A percentile compares a stretch with the other conserved stretches of the same genome.
Conservation (phyloP, 2,113 vertebrate genomes). For the Cryptoleucopteryx plumbea region DNA sequence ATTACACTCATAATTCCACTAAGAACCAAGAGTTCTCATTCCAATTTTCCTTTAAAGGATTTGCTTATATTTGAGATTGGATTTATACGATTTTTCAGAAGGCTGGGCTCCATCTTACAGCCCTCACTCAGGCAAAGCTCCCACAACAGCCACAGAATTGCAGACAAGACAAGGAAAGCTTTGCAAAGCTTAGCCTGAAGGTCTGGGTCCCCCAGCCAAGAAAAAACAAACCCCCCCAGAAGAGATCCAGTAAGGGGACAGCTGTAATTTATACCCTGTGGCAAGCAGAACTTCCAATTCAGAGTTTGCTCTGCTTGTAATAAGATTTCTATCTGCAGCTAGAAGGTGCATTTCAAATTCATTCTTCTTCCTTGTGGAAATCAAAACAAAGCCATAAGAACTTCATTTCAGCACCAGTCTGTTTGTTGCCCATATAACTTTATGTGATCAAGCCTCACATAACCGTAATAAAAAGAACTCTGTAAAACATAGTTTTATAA, state of each 20-base stretch:
- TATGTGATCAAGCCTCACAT: neutral
- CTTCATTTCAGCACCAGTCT: conserved; percentile 14
- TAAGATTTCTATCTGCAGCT: conserved; percentile 27
- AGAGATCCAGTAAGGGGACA: neutral
- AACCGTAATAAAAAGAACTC: conserved; percentile 32
- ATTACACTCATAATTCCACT: neutral
- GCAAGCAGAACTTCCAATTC: neutral
- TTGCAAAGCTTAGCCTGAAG: neutral
- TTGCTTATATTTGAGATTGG: neutral
- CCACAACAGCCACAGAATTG: neutral
- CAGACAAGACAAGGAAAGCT: neutral
- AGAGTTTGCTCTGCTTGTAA: conserved; percentile 10
- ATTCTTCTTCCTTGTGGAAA: conserved; percentile 40
- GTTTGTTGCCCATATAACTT: conserved; percentile 43
- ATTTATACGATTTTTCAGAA: neutral
- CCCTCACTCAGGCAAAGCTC: neutral
- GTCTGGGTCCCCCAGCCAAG: neutral
- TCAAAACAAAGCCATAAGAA: conserved; percentile 23
- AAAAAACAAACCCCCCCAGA: neutral
- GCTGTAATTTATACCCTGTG: neutral
- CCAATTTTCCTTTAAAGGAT: neutral
- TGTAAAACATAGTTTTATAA: conserved; percentile 35
- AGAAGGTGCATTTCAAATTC: conserved; percentile 21
- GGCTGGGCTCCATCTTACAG: neutral
- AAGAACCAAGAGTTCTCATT: neutral